A percentile compares a stretch with the other conserved stretches of the same genome.
These are phyloP conservation scores for Strigamia maritima DNA, from an alignment of 2,888 invertebrate species.

Conservation along the genomic window DNA sequence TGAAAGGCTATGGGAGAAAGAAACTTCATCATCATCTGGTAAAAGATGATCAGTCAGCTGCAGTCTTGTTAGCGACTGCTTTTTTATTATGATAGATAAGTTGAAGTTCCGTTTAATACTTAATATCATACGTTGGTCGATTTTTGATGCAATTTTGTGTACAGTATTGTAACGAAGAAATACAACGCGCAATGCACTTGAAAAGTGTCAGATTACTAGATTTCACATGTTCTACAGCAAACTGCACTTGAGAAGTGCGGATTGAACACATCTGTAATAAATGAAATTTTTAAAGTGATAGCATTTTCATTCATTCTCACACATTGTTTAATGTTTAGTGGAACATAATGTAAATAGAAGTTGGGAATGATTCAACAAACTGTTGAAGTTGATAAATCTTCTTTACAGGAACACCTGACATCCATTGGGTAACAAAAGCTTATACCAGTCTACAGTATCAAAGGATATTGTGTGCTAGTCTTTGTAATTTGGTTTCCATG, in stretches of 20 bases:
- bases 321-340: neutral
- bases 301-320: too few species aligned
- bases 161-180: too few species aligned
- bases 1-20: neutral
- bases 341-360: neutral
- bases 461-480: neutral
- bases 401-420: neutral
- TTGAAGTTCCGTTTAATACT: neutral
- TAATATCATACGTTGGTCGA: neutral
- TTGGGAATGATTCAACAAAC: neutral
- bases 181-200: too few species aligned
- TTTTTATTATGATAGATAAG: slow-evolving; percentile 9
- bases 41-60: slow-evolving; percentile 3
- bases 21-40: neutral
- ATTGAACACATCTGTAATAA: too few species aligned
- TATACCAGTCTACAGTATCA: neutral
- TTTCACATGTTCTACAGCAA: too few species aligned
- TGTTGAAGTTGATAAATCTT: neutral
- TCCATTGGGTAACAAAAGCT: neutral
- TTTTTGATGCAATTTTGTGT: too few species aligned
- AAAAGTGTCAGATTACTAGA: too few species aligned
- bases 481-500: neutral
- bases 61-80: neutral
- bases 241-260: too few species aligned
- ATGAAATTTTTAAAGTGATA: too few species aligned